Evolutionary conservation across 2,888 invertebrate genomes (phyloP), one percentile per base, ranked within the genome.

Genomic region (Rotaria socialis): DNA sequence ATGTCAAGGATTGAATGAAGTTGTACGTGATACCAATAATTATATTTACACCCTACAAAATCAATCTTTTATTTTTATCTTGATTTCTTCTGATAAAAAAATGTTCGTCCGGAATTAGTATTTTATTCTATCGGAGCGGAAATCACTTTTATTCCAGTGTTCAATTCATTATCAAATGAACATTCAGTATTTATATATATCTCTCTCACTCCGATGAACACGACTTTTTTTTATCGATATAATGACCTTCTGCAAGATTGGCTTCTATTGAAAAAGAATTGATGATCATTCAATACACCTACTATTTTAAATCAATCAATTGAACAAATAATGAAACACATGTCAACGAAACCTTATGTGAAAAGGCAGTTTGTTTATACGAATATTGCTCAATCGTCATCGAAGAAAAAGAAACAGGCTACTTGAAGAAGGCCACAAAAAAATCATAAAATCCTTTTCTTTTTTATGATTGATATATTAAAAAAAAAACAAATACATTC

Each of bases 191-290:
- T 3, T 60, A 60, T 60, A 27, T 60, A 1, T 60, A 60, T 27
- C 27, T 27, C 0, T 56, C 56, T 4, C 24, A n/a, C 24, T 8
- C n/a, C n/a, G n/a, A n/a, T 58, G 58, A 58, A 58, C n/a, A 58
- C 58, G 7, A 10, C n/a, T 22, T 55, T 6, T 55, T 6, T 22
- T 22, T 19, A 55, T 55, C 50, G 50, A 0, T 8, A 50, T 7
- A 67, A 67, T 67, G 67, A 35, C 11, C 67, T 67, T 67, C 67
- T 67, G 67, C 67, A 67, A 67, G 67, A 67, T 67, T 67, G 35
- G 35, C 16, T 67, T 67, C 67, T 35, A 67, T 67, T 67, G 27
- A 35, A 67, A 35, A 10, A 67, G 67, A 67, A 67, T 35, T 8
- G 11, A 60, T 8, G 27, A 27, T 60, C n/a, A 60, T 60, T 27